Percentiles rank a stretch among this genome's conserved stretches.
Evolutionary conservation across 1,140 invertebrate genomes (phyloP).

Genomic region (Batillaria attramentaria): DNA sequence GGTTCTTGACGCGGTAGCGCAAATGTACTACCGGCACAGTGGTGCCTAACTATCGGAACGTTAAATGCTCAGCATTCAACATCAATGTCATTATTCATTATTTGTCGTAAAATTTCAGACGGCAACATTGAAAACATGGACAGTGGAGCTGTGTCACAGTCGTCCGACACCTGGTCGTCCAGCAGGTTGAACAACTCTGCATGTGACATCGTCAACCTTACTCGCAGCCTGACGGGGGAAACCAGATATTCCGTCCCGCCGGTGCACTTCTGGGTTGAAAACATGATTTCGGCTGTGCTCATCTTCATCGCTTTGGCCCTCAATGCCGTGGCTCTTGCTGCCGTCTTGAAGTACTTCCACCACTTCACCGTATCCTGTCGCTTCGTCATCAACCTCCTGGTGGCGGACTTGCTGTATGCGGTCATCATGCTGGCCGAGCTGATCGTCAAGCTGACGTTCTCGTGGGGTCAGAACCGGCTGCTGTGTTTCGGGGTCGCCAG

Average conservation of each 20-base stretch:
- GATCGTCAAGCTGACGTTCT: not conserved
- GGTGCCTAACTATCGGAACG: no score
- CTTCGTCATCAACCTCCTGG: constrained; percentile 7
- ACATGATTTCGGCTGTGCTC: not conserved
- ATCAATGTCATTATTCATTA: no score
- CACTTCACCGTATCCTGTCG: constrained; percentile 6
- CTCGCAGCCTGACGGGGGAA: not conserved
- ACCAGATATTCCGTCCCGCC: not conserved
- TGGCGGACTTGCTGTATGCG: not conserved
- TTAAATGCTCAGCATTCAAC: no score
- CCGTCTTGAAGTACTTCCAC: not conserved
- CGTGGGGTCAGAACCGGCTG: not conserved
- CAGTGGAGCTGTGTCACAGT: no score
- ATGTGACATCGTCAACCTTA: not conserved
- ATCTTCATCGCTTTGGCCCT: not conserved
- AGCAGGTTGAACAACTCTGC: no score
- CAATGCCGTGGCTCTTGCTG: not conserved
- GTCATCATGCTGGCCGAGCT: not conserved
- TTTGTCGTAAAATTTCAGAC: no score
- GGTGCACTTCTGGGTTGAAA: not conserved
- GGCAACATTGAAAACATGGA: no score
- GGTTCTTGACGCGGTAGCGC: no score
- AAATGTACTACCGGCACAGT: no score
- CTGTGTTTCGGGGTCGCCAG: not conserved
- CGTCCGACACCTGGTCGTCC: no score